Base-by-base conservation (phyloP, 2,888 invertebrate species). In the Sinotaia quadrata region DNA sequence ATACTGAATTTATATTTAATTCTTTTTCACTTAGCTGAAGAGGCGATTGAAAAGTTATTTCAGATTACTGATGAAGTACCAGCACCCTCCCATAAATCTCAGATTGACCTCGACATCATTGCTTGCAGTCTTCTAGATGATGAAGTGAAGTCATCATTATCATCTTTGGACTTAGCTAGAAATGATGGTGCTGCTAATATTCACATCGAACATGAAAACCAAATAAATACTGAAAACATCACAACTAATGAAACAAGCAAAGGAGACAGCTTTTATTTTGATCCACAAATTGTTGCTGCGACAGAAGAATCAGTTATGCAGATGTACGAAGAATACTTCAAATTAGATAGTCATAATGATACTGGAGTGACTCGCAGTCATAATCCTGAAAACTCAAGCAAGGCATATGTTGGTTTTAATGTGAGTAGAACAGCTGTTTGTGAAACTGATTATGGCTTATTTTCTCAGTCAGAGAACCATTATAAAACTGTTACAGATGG, bases 51-150 rank as follows among this genome's bases (percentile, higher is more conserved):
- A 36, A 34, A 58, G 27, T 12, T 58, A 34, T n/a, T 2, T 21
- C 4, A 10, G 4, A 58, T 18, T 4, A 29, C 7, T 31, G 68
- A 52, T 24, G 68, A 72, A 21, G 70, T 66, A 24, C 62, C 72
- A 47, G 61, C 65, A 24, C 60, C 36, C 21, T n/a, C 18, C 10
- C n/a, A 37, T 27, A 36, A 65, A 8, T 15, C 31, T 8, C 2
- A 47, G 47, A 24, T 47, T 12, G 65, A 68, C 36, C 44, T 72
- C n/a, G 68, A 59, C 27, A 37, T 72, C 31, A 72, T 72, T 36
- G 72, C 72, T 15, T 72, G 68, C 41, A 58, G 57, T 34, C 56
- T 72, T 5, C 47, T 72, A 21, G 68, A 57, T 8, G 51, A 54
- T 18, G 58, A 41, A 7, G 58, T 37, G 33, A 31, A 62, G n/a